These are phyloP conservation scores for Phylloscopus trochiloides DNA, from an alignment of 2,113 vertebrate species.

Conservation along the genomic window DNA sequence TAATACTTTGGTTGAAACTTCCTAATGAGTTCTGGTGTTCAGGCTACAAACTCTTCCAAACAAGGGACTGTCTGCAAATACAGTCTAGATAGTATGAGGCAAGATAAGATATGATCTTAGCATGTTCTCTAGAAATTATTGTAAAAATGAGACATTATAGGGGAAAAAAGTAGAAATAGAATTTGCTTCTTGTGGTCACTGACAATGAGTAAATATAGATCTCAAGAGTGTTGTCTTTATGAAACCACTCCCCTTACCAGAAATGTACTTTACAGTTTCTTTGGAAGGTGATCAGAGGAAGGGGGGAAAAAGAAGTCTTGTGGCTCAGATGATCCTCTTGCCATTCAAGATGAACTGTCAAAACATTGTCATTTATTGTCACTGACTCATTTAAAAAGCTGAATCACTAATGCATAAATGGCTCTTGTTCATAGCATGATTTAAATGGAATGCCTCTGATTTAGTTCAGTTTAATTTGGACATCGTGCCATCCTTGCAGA, in stretches of 20 bases:
- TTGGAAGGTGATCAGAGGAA: background rate
- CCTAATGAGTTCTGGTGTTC: background rate
- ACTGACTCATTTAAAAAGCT: constrained; percentile 5
- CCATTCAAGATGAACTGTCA: background rate
- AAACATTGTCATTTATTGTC: constrained; percentile 15
- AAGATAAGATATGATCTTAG: background rate
- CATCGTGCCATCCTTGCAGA: background rate
- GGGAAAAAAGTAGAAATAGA: background rate
- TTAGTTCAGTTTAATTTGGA: constrained; percentile 8
- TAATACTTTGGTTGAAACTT: background rate
- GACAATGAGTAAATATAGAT: background rate
- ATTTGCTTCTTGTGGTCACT: background rate
- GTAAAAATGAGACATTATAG: background rate
- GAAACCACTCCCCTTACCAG: background rate
- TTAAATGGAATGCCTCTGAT: background rate
- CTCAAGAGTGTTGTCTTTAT: background rate
- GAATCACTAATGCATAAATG: background rate
- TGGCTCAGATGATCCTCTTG: background rate
- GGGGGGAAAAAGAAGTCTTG: accelerated
- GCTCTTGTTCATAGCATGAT: background rate
- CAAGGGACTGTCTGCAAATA: background rate
- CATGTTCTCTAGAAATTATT: background rate
- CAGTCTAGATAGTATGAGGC: background rate
- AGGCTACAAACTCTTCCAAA: background rate
- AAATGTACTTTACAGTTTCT: background rate